A percentile compares a stretch with the other conserved stretches of the same genome.
phyloP scores from a whole-genome alignment of 1,140 invertebrate genomes.

The Tetramorium alpestre region DNA sequence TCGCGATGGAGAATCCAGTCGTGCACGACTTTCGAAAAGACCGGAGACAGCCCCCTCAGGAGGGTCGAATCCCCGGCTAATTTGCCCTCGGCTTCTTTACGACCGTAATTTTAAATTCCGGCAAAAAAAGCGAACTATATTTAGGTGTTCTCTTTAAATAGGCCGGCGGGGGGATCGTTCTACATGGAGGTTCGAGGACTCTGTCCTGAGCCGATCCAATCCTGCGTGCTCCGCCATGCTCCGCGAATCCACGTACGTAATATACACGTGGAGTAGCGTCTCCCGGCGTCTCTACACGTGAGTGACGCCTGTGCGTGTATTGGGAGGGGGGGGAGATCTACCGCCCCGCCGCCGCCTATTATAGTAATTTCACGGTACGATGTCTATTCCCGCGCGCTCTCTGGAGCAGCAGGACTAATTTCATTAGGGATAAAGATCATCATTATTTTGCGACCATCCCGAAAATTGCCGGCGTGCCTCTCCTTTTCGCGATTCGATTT shows the following conservation, averaged over 20 bases:
- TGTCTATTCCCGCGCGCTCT: slow-evolving; percentile 77
- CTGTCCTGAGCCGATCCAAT: slow-evolving; percentile 25
- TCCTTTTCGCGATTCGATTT: slow-evolving; percentile 68
- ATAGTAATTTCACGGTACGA: slow-evolving; percentile 82
- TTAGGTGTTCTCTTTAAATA: slow-evolving; percentile 74
- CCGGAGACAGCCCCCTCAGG: slow-evolving; percentile 68
- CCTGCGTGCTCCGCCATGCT: slow-evolving; percentile 33
- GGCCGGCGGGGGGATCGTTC: slow-evolving; percentile 61
- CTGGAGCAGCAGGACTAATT: slow-evolving; percentile 79
- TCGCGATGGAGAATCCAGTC: slow-evolving; percentile 9
- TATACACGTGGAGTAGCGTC: slow-evolving; percentile 57
- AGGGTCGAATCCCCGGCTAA: slow-evolving; percentile 77
- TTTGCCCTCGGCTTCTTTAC: slow-evolving; percentile 80
- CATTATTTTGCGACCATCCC: slow-evolving; percentile 81
- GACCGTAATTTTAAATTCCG: slow-evolving; percentile 82
- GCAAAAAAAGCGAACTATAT: slow-evolving; percentile 75
- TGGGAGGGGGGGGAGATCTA: slow-evolving; percentile 57
- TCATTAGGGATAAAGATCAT: slow-evolving; percentile 84
- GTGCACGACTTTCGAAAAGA: slow-evolving; percentile 33
- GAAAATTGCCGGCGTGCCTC: slow-evolving; percentile 77
- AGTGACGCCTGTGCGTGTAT: slow-evolving; percentile 46
- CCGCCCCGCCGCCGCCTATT: slow-evolving; percentile 75
- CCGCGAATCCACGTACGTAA: slow-evolving; percentile 64
- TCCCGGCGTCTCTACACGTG: slow-evolving; percentile 23
- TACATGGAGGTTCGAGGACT: slow-evolving; percentile 43